phyloP scores from a whole-genome alignment of 2,797 vertebrate species.

The Vireo griseus region DNA sequence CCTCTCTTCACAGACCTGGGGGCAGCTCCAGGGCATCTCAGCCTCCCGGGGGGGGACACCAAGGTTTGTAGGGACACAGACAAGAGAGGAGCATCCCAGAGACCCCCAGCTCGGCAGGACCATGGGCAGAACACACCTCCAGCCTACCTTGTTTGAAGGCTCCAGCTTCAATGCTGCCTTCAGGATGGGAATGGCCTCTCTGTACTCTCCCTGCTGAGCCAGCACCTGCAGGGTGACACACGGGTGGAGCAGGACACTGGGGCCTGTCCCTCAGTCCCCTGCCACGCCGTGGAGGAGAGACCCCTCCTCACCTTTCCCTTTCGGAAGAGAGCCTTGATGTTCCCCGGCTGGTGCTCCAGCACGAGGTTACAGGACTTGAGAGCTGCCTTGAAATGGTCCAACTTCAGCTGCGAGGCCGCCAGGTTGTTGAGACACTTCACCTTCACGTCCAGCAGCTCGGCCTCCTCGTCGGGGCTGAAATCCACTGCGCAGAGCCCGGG shows the following conservation, averaged over 20 bases:
- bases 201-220: conserved; percentile 89
- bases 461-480: conserved; percentile 85
- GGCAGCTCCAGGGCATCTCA: neutral
- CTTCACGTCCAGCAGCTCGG: conserved; percentile 86
- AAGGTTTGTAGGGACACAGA: fast-evolving
- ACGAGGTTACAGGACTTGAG: conserved; percentile 89
- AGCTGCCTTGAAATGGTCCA: conserved; percentile 91
- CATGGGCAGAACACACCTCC: fast-evolving
- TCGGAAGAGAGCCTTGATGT: conserved; percentile 94
- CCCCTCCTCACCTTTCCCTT: conserved; percentile 88
- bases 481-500: conserved; percentile 77
- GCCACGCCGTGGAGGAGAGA: fast-evolving
- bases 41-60: fast-evolving
- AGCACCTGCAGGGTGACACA: conserved; percentile 77
- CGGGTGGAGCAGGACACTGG: fast-evolving
- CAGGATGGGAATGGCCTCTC: conserved; percentile 87
- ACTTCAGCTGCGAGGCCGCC: conserved; percentile 92
- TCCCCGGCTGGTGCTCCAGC: conserved; percentile 87
- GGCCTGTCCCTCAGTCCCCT: neutral
- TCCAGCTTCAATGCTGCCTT: conserved; percentile 90
- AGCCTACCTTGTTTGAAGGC: conserved; percentile 91
- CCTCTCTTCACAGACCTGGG: neutral
- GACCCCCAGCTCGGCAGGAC: neutral
- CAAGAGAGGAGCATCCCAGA: fast-evolving
- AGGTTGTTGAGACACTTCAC: conserved; percentile 98